Conservation (phyloP, 1,140 invertebrate species). For the Leptinotarsa lineolata region DNA sequence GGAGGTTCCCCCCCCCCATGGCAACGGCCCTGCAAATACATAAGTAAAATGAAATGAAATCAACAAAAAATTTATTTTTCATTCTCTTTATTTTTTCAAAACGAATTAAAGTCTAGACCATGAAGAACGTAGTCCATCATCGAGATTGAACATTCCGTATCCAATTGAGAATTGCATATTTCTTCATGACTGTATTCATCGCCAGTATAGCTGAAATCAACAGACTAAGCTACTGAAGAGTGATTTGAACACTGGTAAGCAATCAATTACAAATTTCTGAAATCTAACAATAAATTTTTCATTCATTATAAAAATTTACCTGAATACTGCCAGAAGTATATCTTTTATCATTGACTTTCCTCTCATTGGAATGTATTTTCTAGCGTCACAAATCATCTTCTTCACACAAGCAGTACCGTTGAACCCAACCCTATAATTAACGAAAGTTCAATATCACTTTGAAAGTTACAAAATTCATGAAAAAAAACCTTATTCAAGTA, state of each 20-base stretch:
- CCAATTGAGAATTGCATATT: constrained; percentile 1
- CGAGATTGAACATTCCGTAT: constrained; percentile 16
- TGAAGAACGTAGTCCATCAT: constrained; percentile 19
- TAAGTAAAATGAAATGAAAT: too few relatives aligned
- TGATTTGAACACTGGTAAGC: too few relatives aligned
- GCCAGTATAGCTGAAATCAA: constrained; percentile 13
- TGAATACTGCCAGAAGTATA: constrained; percentile 66
- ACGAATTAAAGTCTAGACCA: background rate
- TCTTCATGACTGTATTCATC: constrained; percentile 17
- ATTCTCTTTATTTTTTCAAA: background rate
- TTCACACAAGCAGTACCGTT: constrained; percentile 69
- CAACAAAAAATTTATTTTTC: too few relatives aligned
- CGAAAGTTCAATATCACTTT: too few relatives aligned
- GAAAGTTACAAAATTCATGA: too few relatives aligned
- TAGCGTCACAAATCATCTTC: constrained; percentile 70
- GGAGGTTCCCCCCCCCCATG: too few relatives aligned
- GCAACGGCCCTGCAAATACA: too few relatives aligned
- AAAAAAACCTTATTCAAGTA: background rate
- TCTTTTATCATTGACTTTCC: constrained; percentile 70
- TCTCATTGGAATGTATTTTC: constrained; percentile 60
- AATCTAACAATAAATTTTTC: background rate
- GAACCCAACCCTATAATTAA: constrained; percentile 61
- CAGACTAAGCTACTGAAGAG: too few relatives aligned
- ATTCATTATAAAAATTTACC: constrained; percentile 55
- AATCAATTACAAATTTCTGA: background rate